A percentile compares a stretch with the other conserved stretches of the same genome.
These are phyloP conservation scores for Poecilia velifera DNA, from an alignment of 2,797 vertebrate species.

Conservation along the genomic window DNA sequence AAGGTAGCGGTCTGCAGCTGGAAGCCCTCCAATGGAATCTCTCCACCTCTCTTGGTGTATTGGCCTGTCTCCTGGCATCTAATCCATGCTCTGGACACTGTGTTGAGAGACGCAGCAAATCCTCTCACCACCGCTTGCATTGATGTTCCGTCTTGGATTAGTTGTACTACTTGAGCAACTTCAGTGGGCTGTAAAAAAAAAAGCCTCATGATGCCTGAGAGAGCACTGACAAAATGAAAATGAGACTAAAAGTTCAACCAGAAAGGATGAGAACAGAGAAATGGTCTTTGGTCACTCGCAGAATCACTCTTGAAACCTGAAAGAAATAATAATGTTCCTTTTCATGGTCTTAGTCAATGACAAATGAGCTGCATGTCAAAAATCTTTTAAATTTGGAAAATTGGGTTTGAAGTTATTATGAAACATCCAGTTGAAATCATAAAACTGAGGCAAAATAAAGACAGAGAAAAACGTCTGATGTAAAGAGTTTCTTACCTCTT, in stretches of 20 bases:
- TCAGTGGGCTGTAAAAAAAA: too few species aligned
- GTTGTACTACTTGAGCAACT: too few species aligned
- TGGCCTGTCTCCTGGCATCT: neutral
- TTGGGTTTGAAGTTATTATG: neutral
- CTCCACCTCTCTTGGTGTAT: neutral
- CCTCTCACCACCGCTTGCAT: neutral
- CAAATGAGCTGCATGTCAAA: neutral
- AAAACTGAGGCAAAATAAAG: neutral
- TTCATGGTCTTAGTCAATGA: neutral
- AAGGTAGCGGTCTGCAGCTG: neutral
- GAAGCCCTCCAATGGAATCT: neutral
- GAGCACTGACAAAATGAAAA: too few species aligned
- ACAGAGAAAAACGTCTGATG: neutral
- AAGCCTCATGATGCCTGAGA: too few species aligned
- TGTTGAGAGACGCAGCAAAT: neutral
- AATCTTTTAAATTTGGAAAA: too few species aligned
- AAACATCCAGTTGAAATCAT: neutral
- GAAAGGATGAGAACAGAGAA: neutral
- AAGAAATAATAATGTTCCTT: too few species aligned
- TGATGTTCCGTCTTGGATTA: too few species aligned
- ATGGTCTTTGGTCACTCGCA: neutral
- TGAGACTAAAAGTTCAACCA: too few species aligned
- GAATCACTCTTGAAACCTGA: too few species aligned
- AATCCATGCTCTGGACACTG: neutral
- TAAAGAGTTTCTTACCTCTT: constrained; percentile 78